Base-by-base conservation (phyloP, 92 coral and sea anemone species). In the Paramuricea clavata region DNA sequence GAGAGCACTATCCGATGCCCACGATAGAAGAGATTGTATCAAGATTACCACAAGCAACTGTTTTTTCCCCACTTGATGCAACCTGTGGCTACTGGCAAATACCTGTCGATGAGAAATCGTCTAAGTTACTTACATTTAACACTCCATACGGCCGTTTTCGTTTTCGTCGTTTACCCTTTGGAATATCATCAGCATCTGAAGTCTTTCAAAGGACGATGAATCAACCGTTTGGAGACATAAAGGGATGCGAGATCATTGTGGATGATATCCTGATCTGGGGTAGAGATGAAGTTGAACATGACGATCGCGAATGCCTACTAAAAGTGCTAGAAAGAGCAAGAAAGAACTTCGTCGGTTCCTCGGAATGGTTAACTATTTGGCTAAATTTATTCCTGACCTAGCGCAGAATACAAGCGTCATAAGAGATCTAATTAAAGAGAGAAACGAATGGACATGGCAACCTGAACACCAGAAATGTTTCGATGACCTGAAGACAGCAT, bases 321-420 rank as follows among this genome's bases (percentile, higher is more conserved):
- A 31, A 67, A 31, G 73, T 67, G 41, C 41, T 67, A 67, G 73
- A 67, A 67, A 67, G 73, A 67, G 73, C 73, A 10, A 74, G 57
- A 25, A 90, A 92, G 81, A 89, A 69, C 56, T 81, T 3, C 42
- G 76, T 43, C 26, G 87, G 11, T 88, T 91, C 62, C 87, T 91
- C 10, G 87, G 90, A 16, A 62, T 91, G 86, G 69, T 91, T 7
- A 91, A 88, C 69, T 91, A 88, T 62, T 87, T 57, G 65, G 65
- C 44, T 39, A 4, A 39, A 39, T 39, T 39, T 39, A 39, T 39
- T 39, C 44, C 44, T 39, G 44, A 39, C 65, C 65, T 57, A 57
- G 65, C 65, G 65, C 6, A 57, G 65, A 57, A 57, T 3, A 57
- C 65, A 57, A 57, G 65, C 65, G 12, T 57, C 65, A 57, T 57